phyloP scores from a whole-genome alignment of 1,140 invertebrate species.

The Bombus pascuorum region DNA sequence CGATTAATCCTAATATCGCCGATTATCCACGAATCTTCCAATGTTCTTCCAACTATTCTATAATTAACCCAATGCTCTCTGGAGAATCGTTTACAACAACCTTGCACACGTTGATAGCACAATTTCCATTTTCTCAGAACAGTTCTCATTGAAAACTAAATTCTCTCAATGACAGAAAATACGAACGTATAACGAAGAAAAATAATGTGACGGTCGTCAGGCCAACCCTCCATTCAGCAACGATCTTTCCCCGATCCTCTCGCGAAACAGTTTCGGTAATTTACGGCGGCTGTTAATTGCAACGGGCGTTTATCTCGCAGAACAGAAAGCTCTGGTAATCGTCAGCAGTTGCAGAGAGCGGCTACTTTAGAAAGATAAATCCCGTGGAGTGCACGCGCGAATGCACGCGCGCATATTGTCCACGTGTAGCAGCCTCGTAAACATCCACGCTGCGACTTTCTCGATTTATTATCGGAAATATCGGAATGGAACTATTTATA shows the following conservation, averaged over 20 bases:
- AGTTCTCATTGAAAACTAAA: neutral
- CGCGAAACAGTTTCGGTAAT: constrained; percentile 35
- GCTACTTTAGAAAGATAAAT: constrained; percentile 42
- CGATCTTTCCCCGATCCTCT: neutral
- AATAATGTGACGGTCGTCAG: neutral
- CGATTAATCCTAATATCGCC: too few relatives aligned
- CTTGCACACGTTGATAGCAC: neutral
- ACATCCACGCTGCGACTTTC: constrained; percentile 18
- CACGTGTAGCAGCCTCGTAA: neutral
- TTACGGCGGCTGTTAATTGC: constrained; percentile 16
- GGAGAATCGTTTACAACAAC: neutral
- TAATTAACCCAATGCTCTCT: neutral
- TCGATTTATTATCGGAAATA: constrained; percentile 42
- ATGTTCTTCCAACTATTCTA: neutral
- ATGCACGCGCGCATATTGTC: neutral
- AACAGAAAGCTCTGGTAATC: constrained; percentile 26
- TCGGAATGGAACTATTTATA: constrained; percentile 41
- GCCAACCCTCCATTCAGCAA: neutral
- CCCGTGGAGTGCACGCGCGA: neutral
- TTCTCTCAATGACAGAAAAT: neutral
- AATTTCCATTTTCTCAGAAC: neutral
- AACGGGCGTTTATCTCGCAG: constrained; percentile 23
- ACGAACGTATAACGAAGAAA: neutral
- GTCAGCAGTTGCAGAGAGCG: constrained; percentile 15
- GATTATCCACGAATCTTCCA: neutral